These are phyloP conservation scores for Trichechus manatus DNA, from an alignment of 2,113 vertebrate species.

Conservation along the genomic window DNA sequence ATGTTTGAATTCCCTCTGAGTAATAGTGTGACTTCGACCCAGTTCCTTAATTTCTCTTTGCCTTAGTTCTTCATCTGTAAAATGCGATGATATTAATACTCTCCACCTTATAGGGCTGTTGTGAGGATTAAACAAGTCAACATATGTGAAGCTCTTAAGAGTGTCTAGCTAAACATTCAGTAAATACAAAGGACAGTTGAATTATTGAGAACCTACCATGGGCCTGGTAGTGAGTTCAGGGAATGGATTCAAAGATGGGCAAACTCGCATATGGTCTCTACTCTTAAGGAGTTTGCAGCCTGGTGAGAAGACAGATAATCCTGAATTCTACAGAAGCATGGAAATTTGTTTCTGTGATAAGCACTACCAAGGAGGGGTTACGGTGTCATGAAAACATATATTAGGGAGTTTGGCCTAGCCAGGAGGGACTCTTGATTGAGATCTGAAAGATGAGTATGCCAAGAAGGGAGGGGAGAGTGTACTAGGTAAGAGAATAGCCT, in stretches of 20 bases:
- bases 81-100: neutral
- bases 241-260: neutral
- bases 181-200: neutral
- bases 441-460: neutral
- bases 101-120: neutral
- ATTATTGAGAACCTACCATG: neutral
- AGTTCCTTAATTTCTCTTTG: slow-evolving; percentile 1
- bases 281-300: neutral
- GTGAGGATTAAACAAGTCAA: neutral
- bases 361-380: neutral
- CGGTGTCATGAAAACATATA: neutral
- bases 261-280: neutral
- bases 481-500: neutral
- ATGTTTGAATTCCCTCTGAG: neutral
- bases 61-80: slow-evolving; percentile 22
- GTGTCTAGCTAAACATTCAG: neutral
- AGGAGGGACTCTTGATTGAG: neutral
- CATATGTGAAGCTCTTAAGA: neutral
- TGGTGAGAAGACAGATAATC: neutral
- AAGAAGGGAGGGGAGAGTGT: neutral
- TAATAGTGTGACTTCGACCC: neutral
- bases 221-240: neutral
- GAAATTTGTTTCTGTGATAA: neutral
- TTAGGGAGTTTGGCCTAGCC: neutral
- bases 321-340: neutral